Percentiles rank a stretch among this genome's conserved stretches.
Conservation (phyloP, 2,888 invertebrate species). For the Calliphora vomitoria region DNA sequence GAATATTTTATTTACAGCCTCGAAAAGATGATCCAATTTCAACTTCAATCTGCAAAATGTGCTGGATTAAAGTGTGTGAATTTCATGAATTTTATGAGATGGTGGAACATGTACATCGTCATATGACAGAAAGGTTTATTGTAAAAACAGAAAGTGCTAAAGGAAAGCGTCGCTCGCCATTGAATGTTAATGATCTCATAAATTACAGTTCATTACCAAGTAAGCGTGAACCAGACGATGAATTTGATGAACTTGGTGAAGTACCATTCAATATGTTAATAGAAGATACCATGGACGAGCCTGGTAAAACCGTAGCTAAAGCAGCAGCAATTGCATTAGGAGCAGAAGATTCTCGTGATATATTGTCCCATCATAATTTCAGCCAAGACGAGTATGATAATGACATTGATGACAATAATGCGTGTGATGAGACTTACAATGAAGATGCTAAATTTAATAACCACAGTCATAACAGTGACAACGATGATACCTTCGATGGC, state of each 20-base stretch:
- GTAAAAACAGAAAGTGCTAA: slow-evolving; percentile 71
- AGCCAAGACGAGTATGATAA: slow-evolving; percentile 31
- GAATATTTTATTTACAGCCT: slow-evolving; percentile 73
- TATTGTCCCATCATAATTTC: slow-evolving; percentile 45
- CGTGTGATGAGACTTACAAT: slow-evolving; percentile 13
- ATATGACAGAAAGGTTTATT: slow-evolving; percentile 81
- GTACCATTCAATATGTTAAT: slow-evolving; percentile 63
- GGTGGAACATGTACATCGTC: slow-evolving; percentile 74
- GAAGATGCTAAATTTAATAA: slow-evolving; percentile 33
- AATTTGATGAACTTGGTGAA: slow-evolving; percentile 68
- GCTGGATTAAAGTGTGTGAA: slow-evolving; percentile 70
- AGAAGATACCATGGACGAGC: slow-evolving; percentile 68
- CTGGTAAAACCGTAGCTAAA: slow-evolving; percentile 59
- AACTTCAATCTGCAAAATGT: slow-evolving; percentile 80
- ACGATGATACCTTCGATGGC: slow-evolving; percentile 67
- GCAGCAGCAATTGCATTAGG: slow-evolving; percentile 68
- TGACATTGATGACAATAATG: slow-evolving; percentile 2
- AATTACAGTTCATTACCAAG: slow-evolving; percentile 55
- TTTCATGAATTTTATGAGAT: slow-evolving; percentile 73
- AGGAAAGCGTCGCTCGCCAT: slow-evolving; percentile 34
- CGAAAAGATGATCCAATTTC: slow-evolving; percentile 80
- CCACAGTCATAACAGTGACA: slow-evolving; percentile 45
- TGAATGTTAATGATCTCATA: slow-evolving; percentile 52
- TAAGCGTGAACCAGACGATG: slow-evolving; percentile 60
- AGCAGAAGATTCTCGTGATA: slow-evolving; percentile 51